Percentiles rank a stretch among this genome's conserved stretches.
Evolutionary conservation across 2,888 invertebrate species (phyloP).

Genomic region (Incurvaria masculella): DNA sequence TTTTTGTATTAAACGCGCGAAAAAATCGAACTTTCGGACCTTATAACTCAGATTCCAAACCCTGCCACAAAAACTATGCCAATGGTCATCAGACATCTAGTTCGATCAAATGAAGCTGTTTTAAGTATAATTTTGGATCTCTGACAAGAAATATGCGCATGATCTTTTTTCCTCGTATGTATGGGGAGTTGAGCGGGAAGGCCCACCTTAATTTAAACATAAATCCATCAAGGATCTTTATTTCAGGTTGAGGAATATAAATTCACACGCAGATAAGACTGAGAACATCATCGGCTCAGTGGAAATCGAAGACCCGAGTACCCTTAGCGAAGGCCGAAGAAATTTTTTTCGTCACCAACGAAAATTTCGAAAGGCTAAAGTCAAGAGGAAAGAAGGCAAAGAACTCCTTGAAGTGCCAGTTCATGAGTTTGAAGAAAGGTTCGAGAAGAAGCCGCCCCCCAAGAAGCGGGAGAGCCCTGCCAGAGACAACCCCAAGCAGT

Average conservation of each 20-base stretch:
- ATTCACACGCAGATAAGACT: not conserved
- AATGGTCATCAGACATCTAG: too few species aligned
- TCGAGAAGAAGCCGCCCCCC: constrained; percentile 51
- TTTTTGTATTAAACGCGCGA: too few species aligned
- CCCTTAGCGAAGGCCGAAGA: constrained; percentile 25
- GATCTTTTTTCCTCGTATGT: too few species aligned
- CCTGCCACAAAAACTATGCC: too few species aligned
- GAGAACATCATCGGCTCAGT: not conserved
- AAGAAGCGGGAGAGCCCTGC: constrained; percentile 24
- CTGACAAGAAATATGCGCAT: too few species aligned
- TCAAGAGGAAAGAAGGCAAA: constrained; percentile 14
- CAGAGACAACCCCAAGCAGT: constrained; percentile 23
- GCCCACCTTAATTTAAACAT: too few species aligned
- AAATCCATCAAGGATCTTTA: not conserved
- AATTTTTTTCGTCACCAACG: constrained; percentile 27
- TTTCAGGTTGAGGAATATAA: constrained; percentile 38
- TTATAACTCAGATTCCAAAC: too few species aligned
- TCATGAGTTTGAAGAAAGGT: constrained; percentile 60
- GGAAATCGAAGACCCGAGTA: not conserved
- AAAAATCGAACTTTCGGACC: too few species aligned
- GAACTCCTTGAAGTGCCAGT: constrained; percentile 45
- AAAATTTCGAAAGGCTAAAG: constrained; percentile 14
- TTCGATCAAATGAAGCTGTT: too few species aligned
- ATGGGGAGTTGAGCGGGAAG: too few species aligned
- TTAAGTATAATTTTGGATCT: too few species aligned